Base-by-base conservation (phyloP, 2,113 vertebrate species). In the Sylvilagus bachmani region DNA sequence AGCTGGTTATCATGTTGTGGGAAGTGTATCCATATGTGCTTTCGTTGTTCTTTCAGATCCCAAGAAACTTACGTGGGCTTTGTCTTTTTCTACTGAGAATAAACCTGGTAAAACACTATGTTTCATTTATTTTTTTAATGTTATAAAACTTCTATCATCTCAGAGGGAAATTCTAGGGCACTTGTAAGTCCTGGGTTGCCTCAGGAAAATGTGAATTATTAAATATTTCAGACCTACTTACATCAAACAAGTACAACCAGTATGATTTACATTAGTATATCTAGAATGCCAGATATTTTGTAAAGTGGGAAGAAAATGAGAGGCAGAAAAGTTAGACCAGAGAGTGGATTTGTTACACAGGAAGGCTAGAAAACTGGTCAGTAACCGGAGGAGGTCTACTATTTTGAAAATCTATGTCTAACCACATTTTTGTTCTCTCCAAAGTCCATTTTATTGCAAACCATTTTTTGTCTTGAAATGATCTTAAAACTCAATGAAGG, bases 201-300 rank as follows among this genome's bases (percentile, higher is more conserved):
- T 58, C 84, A 73, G 82, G 82, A 90, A 96, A 93, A 38, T 49
- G 79, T 21, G 6, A 90, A 77, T 90, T 90, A 19, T 49, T 86
- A 51, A 86, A n/a, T 67, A 75, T 77, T 33, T 62, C 33, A 29
- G 79, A 10, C 10, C 49, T 77, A 38, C 17, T 82, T 86, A 36
- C 36, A 66, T 17, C 74, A 90, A 92, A 49, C 62, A 71, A 49
- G 31, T 71, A 14, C 19, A 67, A 70, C 90, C 21, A 90, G 70
- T 25, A 71, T 92, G 44, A 62, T 16, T 81, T 58, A 29, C 6
- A 8, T 75, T 82, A 80, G 73, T 71, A 19, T 29, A 49, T 10
- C 24, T 8, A 66, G 17, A 75, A 58, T 49, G n/a, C 6, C 44
- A 5, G 25, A 53, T 75, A 51, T 55, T 62, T 78, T 33, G 51